These are phyloP conservation scores for Drosophila paramelanica DNA, from an alignment of 2,888 invertebrate species.

Conservation along the genomic window DNA sequence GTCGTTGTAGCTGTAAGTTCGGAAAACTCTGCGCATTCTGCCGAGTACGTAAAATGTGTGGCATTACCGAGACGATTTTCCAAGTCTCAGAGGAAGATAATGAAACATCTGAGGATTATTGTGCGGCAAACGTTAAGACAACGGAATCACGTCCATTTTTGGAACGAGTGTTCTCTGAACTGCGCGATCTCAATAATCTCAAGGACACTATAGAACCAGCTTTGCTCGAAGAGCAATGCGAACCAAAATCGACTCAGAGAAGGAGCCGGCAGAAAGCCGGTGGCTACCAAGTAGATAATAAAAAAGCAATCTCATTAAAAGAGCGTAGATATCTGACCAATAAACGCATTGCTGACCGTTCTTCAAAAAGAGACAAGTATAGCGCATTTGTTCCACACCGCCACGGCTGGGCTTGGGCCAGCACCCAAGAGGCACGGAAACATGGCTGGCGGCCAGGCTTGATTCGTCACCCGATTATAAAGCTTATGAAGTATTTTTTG, in stretches of 20 bases:
- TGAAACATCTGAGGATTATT: conserved; percentile 49
- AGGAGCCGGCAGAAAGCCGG: not conserved
- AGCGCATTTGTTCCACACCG: conserved; percentile 87
- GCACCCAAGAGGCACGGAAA: conserved; percentile 57
- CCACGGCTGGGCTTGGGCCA: conserved; percentile 90
- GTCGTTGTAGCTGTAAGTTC: conserved; percentile 73
- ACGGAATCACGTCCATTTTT: conserved; percentile 76
- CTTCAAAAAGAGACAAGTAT: no score
- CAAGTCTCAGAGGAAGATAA: conserved; percentile 28
- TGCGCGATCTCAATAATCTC: conserved; percentile 76
- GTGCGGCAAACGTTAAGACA: conserved; percentile 34
- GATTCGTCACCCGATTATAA: conserved; percentile 81
- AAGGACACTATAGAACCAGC: conserved; percentile 55
- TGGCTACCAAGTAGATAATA: not conserved
- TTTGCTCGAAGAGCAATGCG: conserved; percentile 57
- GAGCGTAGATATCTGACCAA: conserved; percentile 58
- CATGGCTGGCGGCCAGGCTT: conserved; percentile 83
- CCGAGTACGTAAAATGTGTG: conserved; percentile 77
- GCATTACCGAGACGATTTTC: conserved; percentile 60
- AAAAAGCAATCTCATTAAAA: no score
- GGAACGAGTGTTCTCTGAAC: conserved; percentile 80
- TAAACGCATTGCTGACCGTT: conserved; percentile 65
- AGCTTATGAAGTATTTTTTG: conserved; percentile 83
- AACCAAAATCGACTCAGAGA: conserved; percentile 11
- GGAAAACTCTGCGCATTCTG: conserved; percentile 80